phyloP scores from a whole-genome alignment of 1,140 invertebrate species.

The Goniozus legneri region DNA sequence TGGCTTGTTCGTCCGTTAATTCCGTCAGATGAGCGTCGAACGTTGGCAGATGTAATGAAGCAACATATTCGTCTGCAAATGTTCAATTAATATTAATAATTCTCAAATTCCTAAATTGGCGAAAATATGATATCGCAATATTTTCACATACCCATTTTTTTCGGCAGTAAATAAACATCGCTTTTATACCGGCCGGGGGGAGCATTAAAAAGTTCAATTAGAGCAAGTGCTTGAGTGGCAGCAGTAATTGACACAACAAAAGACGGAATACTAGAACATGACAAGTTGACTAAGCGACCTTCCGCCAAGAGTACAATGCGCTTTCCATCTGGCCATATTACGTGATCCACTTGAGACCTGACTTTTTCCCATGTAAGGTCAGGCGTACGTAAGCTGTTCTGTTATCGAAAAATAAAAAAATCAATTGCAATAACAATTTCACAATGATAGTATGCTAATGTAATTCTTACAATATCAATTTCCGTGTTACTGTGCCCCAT shows the following conservation, averaged over 20 bases:
- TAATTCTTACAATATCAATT: slow-evolving; percentile 84
- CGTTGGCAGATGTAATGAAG: slow-evolving; percentile 89
- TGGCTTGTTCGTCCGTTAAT: slow-evolving; percentile 93
- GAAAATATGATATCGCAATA: slow-evolving; percentile 27
- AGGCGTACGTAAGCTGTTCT: slow-evolving; percentile 88
- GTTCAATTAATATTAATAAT: slow-evolving; percentile 11
- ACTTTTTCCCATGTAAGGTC: slow-evolving; percentile 97
- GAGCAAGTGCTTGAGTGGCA: slow-evolving; percentile 89
- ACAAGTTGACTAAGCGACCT: slow-evolving; percentile 92
- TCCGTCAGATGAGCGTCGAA: slow-evolving; percentile 97
- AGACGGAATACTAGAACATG: slow-evolving; percentile 94
- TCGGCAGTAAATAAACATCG: slow-evolving; percentile 95
- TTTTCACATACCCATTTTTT: slow-evolving; percentile 87
- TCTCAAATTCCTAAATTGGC: too few relatives aligned
- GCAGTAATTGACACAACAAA: slow-evolving; percentile 96
- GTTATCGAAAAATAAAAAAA: slow-evolving; percentile 38
- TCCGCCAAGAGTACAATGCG: slow-evolving; percentile 90
- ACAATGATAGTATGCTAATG: neutral
- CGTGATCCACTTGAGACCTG: slow-evolving; percentile 94
- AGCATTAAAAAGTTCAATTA: slow-evolving; percentile 96
- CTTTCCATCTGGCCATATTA: slow-evolving; percentile 94
- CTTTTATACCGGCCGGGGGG: slow-evolving; percentile 88
- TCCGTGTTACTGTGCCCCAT: slow-evolving; percentile 99
- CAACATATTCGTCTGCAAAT: slow-evolving; percentile 90
- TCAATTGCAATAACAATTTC: slow-evolving; percentile 18